Conservation (phyloP, 2,888 invertebrate genomes). For the Agrilus cyanescens region DNA sequence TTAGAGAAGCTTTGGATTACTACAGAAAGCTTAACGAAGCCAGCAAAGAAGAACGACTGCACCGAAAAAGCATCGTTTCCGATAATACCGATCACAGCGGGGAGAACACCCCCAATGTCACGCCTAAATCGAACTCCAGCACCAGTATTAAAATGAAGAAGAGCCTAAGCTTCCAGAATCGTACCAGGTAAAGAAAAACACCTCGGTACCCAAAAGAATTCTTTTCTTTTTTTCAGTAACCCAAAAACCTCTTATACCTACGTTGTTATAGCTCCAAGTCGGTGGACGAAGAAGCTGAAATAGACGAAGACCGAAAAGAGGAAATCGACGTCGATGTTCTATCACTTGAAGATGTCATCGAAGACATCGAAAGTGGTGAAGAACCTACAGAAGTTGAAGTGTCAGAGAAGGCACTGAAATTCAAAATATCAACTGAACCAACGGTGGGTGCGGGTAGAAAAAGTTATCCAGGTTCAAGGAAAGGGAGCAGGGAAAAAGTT, state of each 20-base stretch:
- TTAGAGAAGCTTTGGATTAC: constrained; percentile 48
- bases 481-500: constrained; percentile 52
- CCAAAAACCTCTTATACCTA: not conserved
- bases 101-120: constrained; percentile 30
- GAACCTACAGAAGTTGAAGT: constrained; percentile 63
- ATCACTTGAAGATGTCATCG: constrained; percentile 41
- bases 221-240: not conserved
- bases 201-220: not conserved
- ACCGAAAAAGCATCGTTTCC: constrained; percentile 44
- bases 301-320: constrained; percentile 34
- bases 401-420: constrained; percentile 62
- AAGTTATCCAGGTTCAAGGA: constrained; percentile 56
- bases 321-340: constrained; percentile 24
- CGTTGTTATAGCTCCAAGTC: constrained; percentile 35
- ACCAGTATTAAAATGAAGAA: constrained; percentile 43
- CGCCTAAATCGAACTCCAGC: constrained; percentile 38
- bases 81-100: constrained; percentile 35
- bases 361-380: constrained; percentile 49
- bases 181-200: constrained; percentile 27
- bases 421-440: constrained; percentile 63
- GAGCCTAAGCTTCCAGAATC: constrained; percentile 36
- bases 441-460: constrained; percentile 39
- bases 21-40: constrained; percentile 50
- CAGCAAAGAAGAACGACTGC: constrained; percentile 45
- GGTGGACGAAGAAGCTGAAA: constrained; percentile 23